A percentile compares a stretch with the other conserved stretches of the same genome.
Evolutionary conservation across 2,113 vertebrate genomes (phyloP).

Genomic region (Cyprinodon brontotheroides): DNA sequence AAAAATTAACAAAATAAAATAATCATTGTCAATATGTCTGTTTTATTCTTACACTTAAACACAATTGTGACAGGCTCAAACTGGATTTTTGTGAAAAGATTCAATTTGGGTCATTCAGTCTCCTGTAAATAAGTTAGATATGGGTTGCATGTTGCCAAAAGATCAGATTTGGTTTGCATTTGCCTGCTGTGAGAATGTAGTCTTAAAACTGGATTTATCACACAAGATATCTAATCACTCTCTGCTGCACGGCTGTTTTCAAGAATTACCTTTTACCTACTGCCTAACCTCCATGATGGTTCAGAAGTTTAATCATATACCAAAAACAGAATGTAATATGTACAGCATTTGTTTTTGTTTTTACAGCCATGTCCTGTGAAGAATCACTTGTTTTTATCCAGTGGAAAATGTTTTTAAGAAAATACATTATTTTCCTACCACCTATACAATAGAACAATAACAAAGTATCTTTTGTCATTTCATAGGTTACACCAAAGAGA

Average conservation of each 20-base stretch:
- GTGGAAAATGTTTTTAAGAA: not conserved
- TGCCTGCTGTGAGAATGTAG: no score
- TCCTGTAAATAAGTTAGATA: no score
- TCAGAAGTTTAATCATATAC: slow-evolving; percentile 12
- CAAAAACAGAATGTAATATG: not conserved
- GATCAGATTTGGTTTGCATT: no score
- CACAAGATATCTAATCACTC: not conserved
- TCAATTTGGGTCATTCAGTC: no score
- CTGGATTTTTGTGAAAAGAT: no score
- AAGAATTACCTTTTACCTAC: not conserved
- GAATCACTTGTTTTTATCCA: no score
- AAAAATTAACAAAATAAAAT: no score
- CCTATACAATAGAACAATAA: not conserved
- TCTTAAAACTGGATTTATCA: not conserved
- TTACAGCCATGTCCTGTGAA: not conserved
- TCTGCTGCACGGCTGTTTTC: not conserved
- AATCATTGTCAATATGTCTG: no score
- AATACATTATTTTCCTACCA: not conserved
- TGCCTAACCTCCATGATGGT: not conserved
- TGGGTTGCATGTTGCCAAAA: no score
- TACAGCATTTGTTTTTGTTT: not conserved
- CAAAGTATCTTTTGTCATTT: not conserved
- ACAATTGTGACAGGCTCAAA: no score
- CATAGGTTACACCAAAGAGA: not conserved
- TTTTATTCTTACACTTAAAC: no score